A percentile compares a stretch with the other conserved stretches of the same genome.
These are phyloP conservation scores for Leptocoma aspasia DNA, from an alignment of 2,113 vertebrate species.

Conservation along the genomic window DNA sequence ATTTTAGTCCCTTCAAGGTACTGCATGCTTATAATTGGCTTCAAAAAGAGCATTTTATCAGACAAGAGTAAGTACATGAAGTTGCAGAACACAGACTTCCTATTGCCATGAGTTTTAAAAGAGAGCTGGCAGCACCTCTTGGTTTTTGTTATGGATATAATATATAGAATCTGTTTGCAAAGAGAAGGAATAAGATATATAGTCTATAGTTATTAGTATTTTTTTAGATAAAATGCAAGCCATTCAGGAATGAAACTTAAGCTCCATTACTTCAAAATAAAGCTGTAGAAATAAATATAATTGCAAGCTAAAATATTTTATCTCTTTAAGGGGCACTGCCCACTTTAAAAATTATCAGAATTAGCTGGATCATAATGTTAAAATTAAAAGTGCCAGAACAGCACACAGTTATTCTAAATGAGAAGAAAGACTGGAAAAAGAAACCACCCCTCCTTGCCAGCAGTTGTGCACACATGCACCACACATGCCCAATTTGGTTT, in stretches of 20 bases:
- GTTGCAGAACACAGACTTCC: not conserved
- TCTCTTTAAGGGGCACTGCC: not conserved
- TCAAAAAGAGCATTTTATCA: not conserved
- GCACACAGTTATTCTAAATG: not conserved
- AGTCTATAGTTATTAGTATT: not conserved
- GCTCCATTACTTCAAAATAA: not conserved
- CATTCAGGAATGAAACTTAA: not conserved
- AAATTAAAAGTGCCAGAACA: not conserved
- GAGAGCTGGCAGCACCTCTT: not conserved
- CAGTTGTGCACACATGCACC: constrained; percentile 2
- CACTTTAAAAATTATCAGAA: not conserved
- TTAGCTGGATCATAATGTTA: not conserved
- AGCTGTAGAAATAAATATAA: not conserved
- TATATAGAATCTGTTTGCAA: not conserved
- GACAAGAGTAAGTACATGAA: not conserved
- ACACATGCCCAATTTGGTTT: constrained; percentile 47
- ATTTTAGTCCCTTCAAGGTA: not conserved
- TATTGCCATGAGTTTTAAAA: not conserved
- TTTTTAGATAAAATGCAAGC: not conserved
- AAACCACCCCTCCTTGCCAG: not conserved
- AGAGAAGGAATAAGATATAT: not conserved
- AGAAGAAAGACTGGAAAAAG: not conserved
- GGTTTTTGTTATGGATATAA: not conserved
- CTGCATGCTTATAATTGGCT: not conserved
- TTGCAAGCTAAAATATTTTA: not conserved